Conservation (phyloP, 2,888 invertebrate species). For the Malachius bipustulatus region DNA sequence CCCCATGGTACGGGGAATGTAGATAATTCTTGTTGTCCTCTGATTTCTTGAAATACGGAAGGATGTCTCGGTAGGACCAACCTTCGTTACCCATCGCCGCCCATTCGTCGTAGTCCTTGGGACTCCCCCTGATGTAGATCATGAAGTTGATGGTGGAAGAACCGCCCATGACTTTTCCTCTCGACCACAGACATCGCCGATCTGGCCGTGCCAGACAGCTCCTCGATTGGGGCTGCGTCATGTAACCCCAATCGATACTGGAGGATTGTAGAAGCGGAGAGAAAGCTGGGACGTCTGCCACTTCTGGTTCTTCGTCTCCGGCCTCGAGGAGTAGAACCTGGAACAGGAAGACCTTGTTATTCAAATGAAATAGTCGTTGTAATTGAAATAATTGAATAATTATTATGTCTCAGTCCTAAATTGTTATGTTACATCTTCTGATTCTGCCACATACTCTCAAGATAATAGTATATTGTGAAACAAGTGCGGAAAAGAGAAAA, state of each 20-base stretch:
- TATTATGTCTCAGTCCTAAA: too few relatives aligned
- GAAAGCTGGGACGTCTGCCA: slow-evolving; percentile 53
- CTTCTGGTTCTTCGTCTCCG: slow-evolving; percentile 53
- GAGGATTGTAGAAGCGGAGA: slow-evolving; percentile 47
- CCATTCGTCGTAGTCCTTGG: slow-evolving; percentile 54
- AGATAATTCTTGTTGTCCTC: slow-evolving; percentile 49
- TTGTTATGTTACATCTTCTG: too few relatives aligned
- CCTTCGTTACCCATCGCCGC: slow-evolving; percentile 48
- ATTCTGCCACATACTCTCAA: too few relatives aligned
- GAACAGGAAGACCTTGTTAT: slow-evolving; percentile 16
- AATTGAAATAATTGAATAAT: too few relatives aligned
- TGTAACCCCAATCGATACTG: slow-evolving; percentile 59
- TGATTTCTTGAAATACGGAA: slow-evolving; percentile 59
- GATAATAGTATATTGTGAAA: too few relatives aligned
- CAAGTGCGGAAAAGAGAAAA: too few relatives aligned
- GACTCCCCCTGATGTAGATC: slow-evolving; percentile 50
- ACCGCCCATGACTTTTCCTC: slow-evolving; percentile 56
- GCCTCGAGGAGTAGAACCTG: slow-evolving; percentile 55
- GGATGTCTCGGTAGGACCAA: slow-evolving; percentile 50
- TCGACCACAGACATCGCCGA: slow-evolving; percentile 47
- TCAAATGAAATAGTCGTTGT: too few relatives aligned
- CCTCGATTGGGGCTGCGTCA: slow-evolving; percentile 50
- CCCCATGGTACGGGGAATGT: slow-evolving; percentile 45
- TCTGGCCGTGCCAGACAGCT: slow-evolving; percentile 47
- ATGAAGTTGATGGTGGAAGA: slow-evolving; percentile 55